phyloP scores from a whole-genome alignment of 2,888 invertebrate genomes.

The Malthinus seriepunctatus region DNA sequence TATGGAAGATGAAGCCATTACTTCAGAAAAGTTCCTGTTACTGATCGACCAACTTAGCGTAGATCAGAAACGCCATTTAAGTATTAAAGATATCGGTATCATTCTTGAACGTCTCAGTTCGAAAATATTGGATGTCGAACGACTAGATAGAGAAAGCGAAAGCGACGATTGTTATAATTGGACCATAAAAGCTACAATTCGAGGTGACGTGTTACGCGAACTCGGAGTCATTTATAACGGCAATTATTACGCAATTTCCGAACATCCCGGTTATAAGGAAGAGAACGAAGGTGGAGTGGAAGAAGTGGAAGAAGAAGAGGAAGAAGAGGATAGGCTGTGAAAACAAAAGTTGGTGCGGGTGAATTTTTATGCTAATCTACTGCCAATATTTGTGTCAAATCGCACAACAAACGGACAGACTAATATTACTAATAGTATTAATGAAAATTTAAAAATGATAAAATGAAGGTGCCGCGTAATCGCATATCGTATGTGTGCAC shows the following conservation, averaged over 20 bases:
- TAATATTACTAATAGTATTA: constrained; percentile 36
- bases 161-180: constrained; percentile 94
- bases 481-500: constrained; percentile 50
- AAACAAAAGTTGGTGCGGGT: constrained; percentile 32
- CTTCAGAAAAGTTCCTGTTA: constrained; percentile 89
- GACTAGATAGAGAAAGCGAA: constrained; percentile 88
- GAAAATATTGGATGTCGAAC: constrained; percentile 91
- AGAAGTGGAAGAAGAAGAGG: constrained; percentile 83
- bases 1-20: constrained; percentile 87
- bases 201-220: constrained; percentile 88
- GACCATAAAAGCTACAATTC: constrained; percentile 94
- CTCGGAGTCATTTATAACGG: constrained; percentile 94
- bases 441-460: constrained; percentile 18
- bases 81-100: constrained; percentile 94
- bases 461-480: constrained; percentile 44
- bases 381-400: constrained; percentile 36
- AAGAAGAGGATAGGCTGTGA: constrained; percentile 66
- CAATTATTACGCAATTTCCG: constrained; percentile 93
- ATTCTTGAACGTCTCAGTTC: constrained; percentile 90
- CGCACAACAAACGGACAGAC: constrained; percentile 40
- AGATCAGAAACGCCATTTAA: constrained; percentile 89
- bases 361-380: constrained; percentile 29
- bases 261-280: constrained; percentile 92
- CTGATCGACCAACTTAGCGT: constrained; percentile 91
- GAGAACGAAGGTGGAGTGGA: constrained; percentile 85